Evolutionary conservation across 2,888 invertebrate genomes (phyloP), one percentile per base, ranked within the genome.

Genomic region (Tetranychus truncatus): DNA sequence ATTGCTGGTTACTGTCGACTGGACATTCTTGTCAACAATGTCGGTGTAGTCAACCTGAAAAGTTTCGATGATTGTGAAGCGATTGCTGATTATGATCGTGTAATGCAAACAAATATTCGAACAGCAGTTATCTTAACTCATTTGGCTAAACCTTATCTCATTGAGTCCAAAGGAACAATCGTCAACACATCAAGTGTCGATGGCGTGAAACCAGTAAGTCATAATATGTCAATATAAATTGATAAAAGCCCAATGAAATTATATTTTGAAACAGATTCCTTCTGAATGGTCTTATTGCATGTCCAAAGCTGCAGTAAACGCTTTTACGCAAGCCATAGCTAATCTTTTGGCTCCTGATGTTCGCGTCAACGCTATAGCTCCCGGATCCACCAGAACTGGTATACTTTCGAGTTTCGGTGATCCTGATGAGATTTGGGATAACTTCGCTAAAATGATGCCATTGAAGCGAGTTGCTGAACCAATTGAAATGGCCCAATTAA

Each of bases 21-120:
- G 18, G 75, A 75, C 66, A 46, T 75, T 9, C 73, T 75, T 45
- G 66, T 75, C 11, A 75, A 75, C 66, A 75, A 73, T 67, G 75
- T 67, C 4, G 75, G 21, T 1, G 11, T 11, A 44, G 34, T 5
- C 4, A 34, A 34, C 4, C 34, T 34, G 0, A 8, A 67, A 6
- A 20, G 55, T 18, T 45, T 73, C 9, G 34, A 20, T 45, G 67
- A 66, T 18, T 15, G 11, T 44, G 34, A 66, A 15, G 34, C 34
- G 9, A 7, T 75, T 6, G 46, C 55, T 73, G 66, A 20, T 46
- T 75, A 65, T 65, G 75, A 75, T 66, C 21, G n/a, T 34, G 65
- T 74, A 11, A 66, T 69, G 9, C n/a, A 44, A 67, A n/a, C 73
- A 4, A 75, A 75, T 45, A 66, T 74, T 11, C 73, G 75, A n/a